phyloP scores from a whole-genome alignment of 2,797 vertebrate genomes.

The Manis javanica region DNA sequence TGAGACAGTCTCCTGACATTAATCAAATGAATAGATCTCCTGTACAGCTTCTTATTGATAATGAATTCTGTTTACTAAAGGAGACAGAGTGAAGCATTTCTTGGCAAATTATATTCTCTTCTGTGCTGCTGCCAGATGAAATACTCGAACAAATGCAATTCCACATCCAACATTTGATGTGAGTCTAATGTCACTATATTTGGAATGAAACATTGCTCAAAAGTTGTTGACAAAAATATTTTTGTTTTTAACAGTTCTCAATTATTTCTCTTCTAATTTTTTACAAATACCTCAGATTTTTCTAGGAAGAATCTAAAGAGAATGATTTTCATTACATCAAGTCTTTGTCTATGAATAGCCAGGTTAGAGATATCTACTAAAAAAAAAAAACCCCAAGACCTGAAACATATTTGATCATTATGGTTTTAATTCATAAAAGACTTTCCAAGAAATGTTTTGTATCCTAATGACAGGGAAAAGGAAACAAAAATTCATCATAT shows the following conservation, averaged over 20 bases:
- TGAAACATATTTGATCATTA: background rate
- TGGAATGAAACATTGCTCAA: constrained; percentile 74
- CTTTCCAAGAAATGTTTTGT: background rate
- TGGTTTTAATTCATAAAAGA: constrained; percentile 41
- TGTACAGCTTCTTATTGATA: constrained; percentile 60
- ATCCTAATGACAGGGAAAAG: constrained; percentile 35
- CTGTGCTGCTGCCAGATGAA: constrained; percentile 81
- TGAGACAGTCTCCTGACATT: background rate
- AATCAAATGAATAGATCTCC: constrained; percentile 60
- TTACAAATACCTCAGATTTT: constrained; percentile 50
- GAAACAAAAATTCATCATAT: background rate
- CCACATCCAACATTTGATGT: constrained; percentile 78
- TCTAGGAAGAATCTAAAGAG: background rate
- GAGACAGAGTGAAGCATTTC: constrained; percentile 78
- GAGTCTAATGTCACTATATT: constrained; percentile 83
- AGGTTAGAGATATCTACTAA: background rate
- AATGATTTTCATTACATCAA: background rate
- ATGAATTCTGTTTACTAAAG: constrained; percentile 75
- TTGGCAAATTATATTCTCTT: constrained; percentile 78
- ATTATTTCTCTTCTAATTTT: constrained; percentile 69
- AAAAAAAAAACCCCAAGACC: background rate
- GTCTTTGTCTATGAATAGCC: background rate
- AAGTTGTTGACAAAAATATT: constrained; percentile 76
- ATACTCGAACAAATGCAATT: constrained; percentile 83
- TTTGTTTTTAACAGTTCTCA: constrained; percentile 74